A percentile compares a stretch with the other conserved stretches of the same genome.
phyloP scores from a whole-genome alignment of 2,797 vertebrate genomes.

The Acrossocheilus wenchowensis region DNA sequence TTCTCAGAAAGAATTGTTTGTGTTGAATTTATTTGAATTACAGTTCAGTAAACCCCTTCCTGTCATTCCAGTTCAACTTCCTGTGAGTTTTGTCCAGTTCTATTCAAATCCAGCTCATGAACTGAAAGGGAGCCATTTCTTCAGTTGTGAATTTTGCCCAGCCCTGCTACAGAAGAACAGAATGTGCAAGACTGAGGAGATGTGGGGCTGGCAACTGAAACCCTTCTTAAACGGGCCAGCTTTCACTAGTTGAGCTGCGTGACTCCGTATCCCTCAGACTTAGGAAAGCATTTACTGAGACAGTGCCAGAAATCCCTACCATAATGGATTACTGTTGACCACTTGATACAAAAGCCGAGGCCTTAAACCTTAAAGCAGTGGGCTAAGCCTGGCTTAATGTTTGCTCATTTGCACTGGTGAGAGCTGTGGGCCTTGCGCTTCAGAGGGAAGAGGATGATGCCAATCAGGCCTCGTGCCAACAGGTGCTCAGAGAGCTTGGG shows the following conservation, averaged over 20 bases:
- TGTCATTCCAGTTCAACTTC: background rate
- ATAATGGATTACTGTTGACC: conserved; percentile 53
- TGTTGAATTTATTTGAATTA: background rate
- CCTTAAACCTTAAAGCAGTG: conserved; percentile 43
- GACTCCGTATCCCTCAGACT: background rate
- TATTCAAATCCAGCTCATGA: background rate
- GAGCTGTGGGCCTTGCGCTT: conserved; percentile 2
- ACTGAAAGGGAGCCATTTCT: conserved; percentile 4
- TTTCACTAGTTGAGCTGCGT: conserved; percentile 19
- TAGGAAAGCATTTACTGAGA: conserved; percentile 25
- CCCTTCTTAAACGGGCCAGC: conserved; percentile 13
- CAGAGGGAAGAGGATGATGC: conserved; percentile 40
- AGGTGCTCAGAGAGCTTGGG: conserved; percentile 42
- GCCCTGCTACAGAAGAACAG: background rate
- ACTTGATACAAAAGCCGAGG: conserved; percentile 44
- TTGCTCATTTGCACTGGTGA: conserved; percentile 27
- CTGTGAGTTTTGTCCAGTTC: background rate
- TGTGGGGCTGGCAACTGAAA: conserved; percentile 9
- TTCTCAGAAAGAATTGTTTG: background rate
- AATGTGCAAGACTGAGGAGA: background rate
- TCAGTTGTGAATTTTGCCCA: background rate
- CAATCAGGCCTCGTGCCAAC: conserved; percentile 54
- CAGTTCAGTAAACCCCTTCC: background rate
- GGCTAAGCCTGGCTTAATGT: conserved; percentile 43
- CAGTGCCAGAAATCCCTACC: conserved; percentile 40